A percentile compares a stretch with the other conserved stretches of the same genome.
Conservation (phyloP, 1,140 invertebrate species). For the Homarus americanus region DNA sequence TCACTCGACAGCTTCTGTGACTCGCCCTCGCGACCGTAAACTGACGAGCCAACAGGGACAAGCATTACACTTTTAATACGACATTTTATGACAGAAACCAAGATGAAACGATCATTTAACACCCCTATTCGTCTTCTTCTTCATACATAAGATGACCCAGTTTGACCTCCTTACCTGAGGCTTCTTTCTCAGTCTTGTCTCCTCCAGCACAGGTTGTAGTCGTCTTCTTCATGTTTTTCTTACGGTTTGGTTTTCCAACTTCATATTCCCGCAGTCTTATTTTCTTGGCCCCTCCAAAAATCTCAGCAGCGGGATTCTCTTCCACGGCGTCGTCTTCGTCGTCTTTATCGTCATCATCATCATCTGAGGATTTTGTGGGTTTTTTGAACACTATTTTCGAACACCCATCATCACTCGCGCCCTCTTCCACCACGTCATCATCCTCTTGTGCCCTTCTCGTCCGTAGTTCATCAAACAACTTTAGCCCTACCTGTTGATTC, state of each 20-base stretch:
- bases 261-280: conserved; percentile 37
- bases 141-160: conserved; percentile 55
- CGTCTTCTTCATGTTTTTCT: background rate
- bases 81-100: too few relatives aligned
- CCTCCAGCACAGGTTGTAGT: background rate
- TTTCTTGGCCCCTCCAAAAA: conserved; percentile 32
- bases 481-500: conserved; percentile 41
- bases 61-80: too few relatives aligned
- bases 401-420: background rate
- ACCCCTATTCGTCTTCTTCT: conserved; percentile 32
- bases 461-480: conserved; percentile 32
- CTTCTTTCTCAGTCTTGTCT: background rate
- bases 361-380: background rate
- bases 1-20: too few relatives aligned
- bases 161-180: conserved; percentile 18
- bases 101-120: too few relatives aligned
- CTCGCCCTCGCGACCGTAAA: too few relatives aligned
- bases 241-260: conserved; percentile 43
- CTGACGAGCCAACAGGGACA: too few relatives aligned
- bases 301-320: background rate
- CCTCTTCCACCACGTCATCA: background rate
- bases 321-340: background rate
- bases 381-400: conserved; percentile 60
- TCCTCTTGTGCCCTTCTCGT: conserved; percentile 12
- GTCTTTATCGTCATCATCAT: background rate